phyloP scores from a whole-genome alignment of 2,113 vertebrate species.

The Lamprotornis superbus region DNA sequence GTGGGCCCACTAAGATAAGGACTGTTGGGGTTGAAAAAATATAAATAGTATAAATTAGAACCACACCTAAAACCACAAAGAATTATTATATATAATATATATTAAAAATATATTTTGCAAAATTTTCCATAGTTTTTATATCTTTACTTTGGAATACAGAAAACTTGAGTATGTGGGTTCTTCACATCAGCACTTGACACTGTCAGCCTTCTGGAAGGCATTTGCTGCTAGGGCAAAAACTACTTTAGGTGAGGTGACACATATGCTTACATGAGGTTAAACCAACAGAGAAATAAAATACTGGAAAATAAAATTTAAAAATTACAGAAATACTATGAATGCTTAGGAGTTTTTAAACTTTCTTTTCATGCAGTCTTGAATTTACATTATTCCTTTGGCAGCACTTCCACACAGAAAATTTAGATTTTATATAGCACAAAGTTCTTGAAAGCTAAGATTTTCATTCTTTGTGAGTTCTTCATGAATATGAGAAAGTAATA shows the following conservation, averaged over 20 bases:
- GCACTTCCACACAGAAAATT: not conserved
- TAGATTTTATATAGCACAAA: not conserved
- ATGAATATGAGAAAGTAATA: not conserved
- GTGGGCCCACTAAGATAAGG: not conserved
- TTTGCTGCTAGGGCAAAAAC: accelerated
- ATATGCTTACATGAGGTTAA: not conserved
- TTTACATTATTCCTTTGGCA: not conserved
- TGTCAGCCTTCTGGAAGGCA: not conserved
- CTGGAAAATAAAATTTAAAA: not conserved
- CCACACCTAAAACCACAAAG: not conserved
- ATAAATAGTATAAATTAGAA: not conserved
- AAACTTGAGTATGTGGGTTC: not conserved
- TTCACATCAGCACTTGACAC: not conserved
- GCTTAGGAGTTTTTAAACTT: not conserved
- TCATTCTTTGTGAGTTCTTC: not conserved
- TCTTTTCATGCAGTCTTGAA: not conserved
- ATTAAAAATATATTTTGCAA: not conserved
- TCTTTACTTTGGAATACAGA: not conserved
- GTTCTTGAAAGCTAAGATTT: not conserved
- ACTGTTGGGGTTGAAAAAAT: not conserved
- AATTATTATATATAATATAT: no score
- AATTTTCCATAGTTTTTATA: not conserved
- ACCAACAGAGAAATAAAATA: not conserved
- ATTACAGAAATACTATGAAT: not conserved
- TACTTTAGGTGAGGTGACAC: not conserved